Evolutionary conservation across 1,140 invertebrate genomes (phyloP), one percentile per base, ranked within the genome.

Genomic region (Cotesia vestalis): DNA sequence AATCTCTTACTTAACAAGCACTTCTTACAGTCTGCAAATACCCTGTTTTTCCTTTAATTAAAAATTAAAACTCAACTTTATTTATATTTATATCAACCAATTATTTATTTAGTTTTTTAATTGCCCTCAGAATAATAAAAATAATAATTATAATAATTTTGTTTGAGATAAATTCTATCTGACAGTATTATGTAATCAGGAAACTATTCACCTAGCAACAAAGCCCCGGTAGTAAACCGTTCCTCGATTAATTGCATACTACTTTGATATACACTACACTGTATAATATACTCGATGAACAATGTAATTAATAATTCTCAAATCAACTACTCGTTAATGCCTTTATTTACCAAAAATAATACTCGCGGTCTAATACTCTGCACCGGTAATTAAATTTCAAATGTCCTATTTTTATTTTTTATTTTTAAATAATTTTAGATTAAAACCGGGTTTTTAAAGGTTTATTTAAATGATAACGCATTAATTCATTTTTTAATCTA

Each of bases 261-360:
- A 71, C 59, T 14, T 46, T 14, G 55, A 27, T 51, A 11, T 40
- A 4, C 35, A 12, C 36, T 20, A 27, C n/a, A 14, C 17, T 46
- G 38, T 55, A 53, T 61, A 27, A 9, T 61, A 36, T 36, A 35
- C 11, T 20, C 3, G 3, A 17, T 52, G 59, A 60, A 40, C 6
- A 63, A 27, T 71, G 60, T 71, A 71, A 71, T 71, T 71, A 64
- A 71, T 71, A 52, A 55, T 40, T 66, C 46, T 64, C 57, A 71
- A 71, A 55, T 40, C 51, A 64, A 71, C 51, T n/a, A 36, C 17
- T 38, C 14, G 35, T 64, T 71, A 55, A 66, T 55, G 36, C 38
- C 61, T 20, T 57, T 71, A 66, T 17, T 34, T 51, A 64, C 40
- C 6, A 27, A 12, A 14, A 34, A 34, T 61, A 34, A 12, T 61